Conservation (phyloP, 1,140 invertebrate species). For the Aphelenchoides besseyi region DNA sequence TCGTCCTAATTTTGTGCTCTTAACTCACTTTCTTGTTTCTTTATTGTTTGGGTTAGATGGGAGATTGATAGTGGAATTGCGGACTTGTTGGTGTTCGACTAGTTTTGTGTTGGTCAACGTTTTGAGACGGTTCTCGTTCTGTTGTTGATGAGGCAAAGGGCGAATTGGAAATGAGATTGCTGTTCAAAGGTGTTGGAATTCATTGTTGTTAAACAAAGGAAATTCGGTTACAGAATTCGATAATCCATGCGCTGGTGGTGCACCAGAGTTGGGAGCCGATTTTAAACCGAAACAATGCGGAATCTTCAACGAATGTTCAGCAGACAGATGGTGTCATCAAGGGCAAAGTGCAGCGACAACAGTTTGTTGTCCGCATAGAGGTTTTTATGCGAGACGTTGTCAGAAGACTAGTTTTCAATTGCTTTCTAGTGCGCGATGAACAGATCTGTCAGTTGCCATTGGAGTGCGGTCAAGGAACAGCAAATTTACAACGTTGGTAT, state of each 20-base stretch:
- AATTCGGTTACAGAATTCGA: constrained; percentile 45
- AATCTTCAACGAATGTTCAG: constrained; percentile 44
- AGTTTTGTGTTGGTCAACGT: too few species aligned
- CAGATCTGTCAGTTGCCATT: constrained; percentile 46
- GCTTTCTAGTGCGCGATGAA: constrained; percentile 23
- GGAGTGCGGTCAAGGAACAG: constrained; percentile 37
- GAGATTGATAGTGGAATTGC: too few species aligned
- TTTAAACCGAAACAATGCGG: constrained; percentile 52
- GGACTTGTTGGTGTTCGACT: too few species aligned
- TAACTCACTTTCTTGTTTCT: too few species aligned
- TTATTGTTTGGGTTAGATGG: too few species aligned
- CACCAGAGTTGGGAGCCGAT: constrained; percentile 36
- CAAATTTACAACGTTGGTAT: constrained; percentile 43
- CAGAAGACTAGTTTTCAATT: too few species aligned
- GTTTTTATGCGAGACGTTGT: too few species aligned
- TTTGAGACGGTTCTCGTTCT: too few species aligned
- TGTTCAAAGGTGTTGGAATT: constrained; percentile 2
- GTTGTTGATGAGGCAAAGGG: too few species aligned
- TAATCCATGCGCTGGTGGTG: constrained; percentile 49
- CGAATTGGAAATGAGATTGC: too few species aligned
- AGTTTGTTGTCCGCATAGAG: constrained; percentile 61
- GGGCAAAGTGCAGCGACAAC: constrained; percentile 53
- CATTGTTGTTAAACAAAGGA: background rate
- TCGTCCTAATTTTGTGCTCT: too few species aligned
- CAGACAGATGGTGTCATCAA: constrained; percentile 55